Base-by-base conservation (phyloP, 2,797 vertebrate species). In the Crax fasciolata region DNA sequence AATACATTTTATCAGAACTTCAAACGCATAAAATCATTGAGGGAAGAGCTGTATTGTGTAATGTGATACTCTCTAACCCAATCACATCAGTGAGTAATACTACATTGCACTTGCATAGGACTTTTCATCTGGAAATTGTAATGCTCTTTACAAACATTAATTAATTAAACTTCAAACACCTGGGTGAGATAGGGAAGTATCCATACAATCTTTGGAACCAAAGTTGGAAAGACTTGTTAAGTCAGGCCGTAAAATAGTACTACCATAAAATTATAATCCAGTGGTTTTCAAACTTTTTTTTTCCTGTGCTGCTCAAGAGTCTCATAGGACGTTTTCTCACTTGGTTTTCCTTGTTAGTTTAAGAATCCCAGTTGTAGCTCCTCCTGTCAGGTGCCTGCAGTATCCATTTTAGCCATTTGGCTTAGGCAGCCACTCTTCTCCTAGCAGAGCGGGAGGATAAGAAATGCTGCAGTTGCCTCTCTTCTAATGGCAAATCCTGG, bases 91-190 rank as follows among this genome's bases (percentile, higher is more conserved):
- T 97, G 97, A 97, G 92, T 97, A 97, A 97, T 96, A 83, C 90
- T 93, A 41, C 91, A 62, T 93, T 97, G 89, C 96, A 92, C 95
- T 94, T 96, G 94, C 96, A 95, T 89, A 59, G 92, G 61, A 95
- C 93, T 96, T 97, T 97, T 97, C 96, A 96, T 97, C 97, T 97
- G 97, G 95, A 97, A 97, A 96, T 95, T 91, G 89, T 94, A 96
- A 90, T 6, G 75, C 96, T 96, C 93, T 92, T 96, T 96, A 96
- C 93, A 96, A 97, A 96, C 96, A 96, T 97, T 95, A 96, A 97
- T 97, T 97, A 97, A 97, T 96, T 97, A 96, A 96, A 96, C 95
- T 95, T 93, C 94, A 96, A 89, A 96, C 95, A 94, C 76, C 93
- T 96, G 94, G 78, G 76, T 93, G 85, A 97, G 96, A 95, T 97